A percentile compares a stretch with the other conserved stretches of the same genome.
Conservation (phyloP, 2,888 invertebrate genomes). For the Cantharis lateralis region DNA sequence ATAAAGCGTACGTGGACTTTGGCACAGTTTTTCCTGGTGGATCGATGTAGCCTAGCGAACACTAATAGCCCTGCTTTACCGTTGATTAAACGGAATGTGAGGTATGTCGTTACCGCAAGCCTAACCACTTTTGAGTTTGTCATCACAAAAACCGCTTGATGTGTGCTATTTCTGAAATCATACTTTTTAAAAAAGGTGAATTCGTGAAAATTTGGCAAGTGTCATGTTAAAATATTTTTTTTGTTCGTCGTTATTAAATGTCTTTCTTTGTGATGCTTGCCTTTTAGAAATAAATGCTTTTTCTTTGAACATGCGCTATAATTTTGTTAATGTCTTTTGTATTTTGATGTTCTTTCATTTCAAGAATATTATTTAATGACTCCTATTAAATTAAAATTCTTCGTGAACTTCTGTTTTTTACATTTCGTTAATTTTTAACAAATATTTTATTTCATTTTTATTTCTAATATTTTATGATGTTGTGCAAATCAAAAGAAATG, state of each 20-base stretch:
- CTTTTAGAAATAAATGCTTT: background rate
- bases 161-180: background rate
- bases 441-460: no score
- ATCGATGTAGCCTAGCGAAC: constrained; percentile 27
- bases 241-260: background rate
- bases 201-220: background rate
- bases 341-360: background rate
- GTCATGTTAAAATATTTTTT: background rate
- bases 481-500: no score
- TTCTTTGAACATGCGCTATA: background rate
- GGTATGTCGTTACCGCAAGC: constrained; percentile 20
- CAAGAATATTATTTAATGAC: background rate
- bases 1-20: constrained; percentile 21
- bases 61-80: constrained; percentile 23
- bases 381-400: background rate
- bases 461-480: no score
- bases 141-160: background rate
- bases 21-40: constrained; percentile 34
- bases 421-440: background rate
- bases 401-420: background rate
- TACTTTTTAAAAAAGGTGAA: background rate
- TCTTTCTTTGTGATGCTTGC: background rate
- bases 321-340: background rate
- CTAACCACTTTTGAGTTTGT: constrained; percentile 5
- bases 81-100: constrained; percentile 26